Conservation (phyloP, 2,888 invertebrate genomes). For the Rotaria macrura region DNA sequence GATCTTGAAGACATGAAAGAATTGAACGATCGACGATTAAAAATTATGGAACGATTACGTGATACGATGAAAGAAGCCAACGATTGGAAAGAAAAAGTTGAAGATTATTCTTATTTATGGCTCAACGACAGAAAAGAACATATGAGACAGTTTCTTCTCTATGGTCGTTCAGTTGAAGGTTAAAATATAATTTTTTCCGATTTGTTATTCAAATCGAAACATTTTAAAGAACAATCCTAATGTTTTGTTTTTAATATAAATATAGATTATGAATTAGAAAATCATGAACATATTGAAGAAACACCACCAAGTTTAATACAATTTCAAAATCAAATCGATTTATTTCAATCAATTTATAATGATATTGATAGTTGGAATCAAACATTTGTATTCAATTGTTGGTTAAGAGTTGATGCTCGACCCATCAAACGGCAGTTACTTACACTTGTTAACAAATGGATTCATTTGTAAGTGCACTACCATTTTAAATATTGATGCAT, state of each 20-base stretch:
- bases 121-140: slow-evolving; percentile 74
- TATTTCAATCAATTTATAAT: slow-evolving; percentile 72
- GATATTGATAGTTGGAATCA: slow-evolving; percentile 78
- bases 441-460: slow-evolving; percentile 79
- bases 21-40: slow-evolving; percentile 71
- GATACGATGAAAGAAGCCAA: slow-evolving; percentile 50
- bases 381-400: slow-evolving; percentile 70
- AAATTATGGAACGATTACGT: slow-evolving; percentile 66
- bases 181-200: background rate
- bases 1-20: slow-evolving; percentile 68
- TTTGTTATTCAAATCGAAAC: too few relatives aligned
- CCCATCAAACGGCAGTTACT: slow-evolving; percentile 80
- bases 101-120: slow-evolving; percentile 72
- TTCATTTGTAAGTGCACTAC: background rate
- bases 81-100: slow-evolving; percentile 51
- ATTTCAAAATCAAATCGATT: slow-evolving; percentile 79
- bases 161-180: slow-evolving; percentile 58
- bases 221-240: too few relatives aligned
- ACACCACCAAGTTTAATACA: slow-evolving; percentile 74
- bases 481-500: too few relatives aligned
- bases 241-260: slow-evolving; percentile 55
- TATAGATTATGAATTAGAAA: slow-evolving; percentile 78
- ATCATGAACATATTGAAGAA: slow-evolving; percentile 62
- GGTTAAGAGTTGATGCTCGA: slow-evolving; percentile 78
- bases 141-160: slow-evolving; percentile 76